Percentiles rank a stretch among this genome's conserved stretches.
Evolutionary conservation across 1,140 invertebrate species (phyloP).

Genomic region (Bombus sibiricus): DNA sequence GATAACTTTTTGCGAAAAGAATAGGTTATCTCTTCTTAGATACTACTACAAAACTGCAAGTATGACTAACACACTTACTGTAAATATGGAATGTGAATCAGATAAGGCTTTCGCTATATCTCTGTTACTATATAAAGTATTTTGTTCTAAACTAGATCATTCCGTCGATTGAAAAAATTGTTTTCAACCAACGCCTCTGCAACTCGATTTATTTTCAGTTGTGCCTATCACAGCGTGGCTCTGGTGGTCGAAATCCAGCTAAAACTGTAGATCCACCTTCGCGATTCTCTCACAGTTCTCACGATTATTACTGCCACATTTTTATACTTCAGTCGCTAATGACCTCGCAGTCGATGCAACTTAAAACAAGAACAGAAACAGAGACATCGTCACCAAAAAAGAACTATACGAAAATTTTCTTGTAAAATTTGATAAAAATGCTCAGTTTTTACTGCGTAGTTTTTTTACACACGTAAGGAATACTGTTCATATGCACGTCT

Average conservation of each 20-base stretch:
- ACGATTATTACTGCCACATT: no score
- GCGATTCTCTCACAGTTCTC: no score
- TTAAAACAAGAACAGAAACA: no score
- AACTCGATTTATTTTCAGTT: no score
- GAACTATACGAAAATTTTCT: no score
- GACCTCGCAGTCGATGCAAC: no score
- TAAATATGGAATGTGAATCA: neutral
- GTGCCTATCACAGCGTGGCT: no score
- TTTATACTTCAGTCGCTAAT: no score
- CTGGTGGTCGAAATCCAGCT: no score
- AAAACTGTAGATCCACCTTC: no score
- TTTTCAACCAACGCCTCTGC: neutral
- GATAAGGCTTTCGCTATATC: neutral
- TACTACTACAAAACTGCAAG: neutral
- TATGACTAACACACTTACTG: neutral
- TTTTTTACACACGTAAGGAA: neutral
- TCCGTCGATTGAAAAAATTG: neutral
- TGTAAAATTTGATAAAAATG: neutral
- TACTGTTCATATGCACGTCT: neutral
- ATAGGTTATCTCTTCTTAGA: neutral
- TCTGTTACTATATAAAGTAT: neutral
- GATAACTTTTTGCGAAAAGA: neutral
- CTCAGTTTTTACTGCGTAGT: neutral
- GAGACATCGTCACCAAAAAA: no score
- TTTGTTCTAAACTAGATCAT: neutral